Percentiles rank a stretch among this genome's conserved stretches.
Evolutionary conservation across 2,113 vertebrate genomes (phyloP).

Genomic region (Urocolius indicus): DNA sequence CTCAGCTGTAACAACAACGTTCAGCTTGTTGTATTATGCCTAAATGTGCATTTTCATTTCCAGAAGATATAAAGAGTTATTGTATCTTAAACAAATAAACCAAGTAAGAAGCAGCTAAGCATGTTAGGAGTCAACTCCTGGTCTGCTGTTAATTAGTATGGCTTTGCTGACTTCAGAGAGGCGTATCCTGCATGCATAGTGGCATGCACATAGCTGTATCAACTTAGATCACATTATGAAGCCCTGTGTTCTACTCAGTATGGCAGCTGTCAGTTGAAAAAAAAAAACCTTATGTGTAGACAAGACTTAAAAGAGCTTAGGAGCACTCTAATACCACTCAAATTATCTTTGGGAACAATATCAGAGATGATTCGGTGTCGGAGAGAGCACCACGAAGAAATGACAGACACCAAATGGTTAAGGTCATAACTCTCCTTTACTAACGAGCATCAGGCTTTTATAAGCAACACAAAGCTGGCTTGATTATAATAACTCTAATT

Average conservation of each 20-base stretch:
- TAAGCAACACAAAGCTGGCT: too few species aligned
- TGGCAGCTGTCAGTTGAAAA: not conserved
- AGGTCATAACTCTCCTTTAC: too few species aligned
- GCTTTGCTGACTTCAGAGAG: not conserved
- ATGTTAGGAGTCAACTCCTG: not conserved
- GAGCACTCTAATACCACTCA: not conserved
- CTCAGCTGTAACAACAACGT: not conserved
- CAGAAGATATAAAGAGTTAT: not conserved
- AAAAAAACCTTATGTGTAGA: not conserved
- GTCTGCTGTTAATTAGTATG: not conserved
- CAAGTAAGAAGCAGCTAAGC: not conserved
- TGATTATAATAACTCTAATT: too few species aligned
- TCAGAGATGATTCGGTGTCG: too few species aligned
- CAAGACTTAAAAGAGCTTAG: not conserved
- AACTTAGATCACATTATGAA: not conserved
- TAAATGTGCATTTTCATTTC: constrained; percentile 13
- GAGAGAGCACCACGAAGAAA: too few species aligned
- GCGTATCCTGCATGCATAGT: not conserved
- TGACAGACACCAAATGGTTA: too few species aligned
- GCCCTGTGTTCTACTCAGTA: not conserved
- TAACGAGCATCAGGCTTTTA: too few species aligned
- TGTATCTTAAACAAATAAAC: not conserved
- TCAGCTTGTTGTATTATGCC: not conserved
- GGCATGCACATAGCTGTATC: not conserved
- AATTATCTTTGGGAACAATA: not conserved